phyloP scores from a whole-genome alignment of 2,888 invertebrate species.

The Anticlea derivata region DNA sequence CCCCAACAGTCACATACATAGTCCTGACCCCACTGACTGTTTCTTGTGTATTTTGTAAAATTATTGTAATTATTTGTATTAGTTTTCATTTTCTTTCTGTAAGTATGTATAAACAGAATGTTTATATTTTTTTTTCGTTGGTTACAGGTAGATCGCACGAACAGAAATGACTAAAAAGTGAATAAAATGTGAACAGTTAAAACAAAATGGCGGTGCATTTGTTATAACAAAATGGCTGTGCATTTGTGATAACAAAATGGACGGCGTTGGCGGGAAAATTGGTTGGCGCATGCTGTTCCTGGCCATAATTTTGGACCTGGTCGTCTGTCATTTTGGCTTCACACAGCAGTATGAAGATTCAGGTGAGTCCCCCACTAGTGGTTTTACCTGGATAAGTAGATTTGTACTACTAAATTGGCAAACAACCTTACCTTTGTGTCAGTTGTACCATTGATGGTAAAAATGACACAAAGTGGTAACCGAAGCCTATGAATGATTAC shows the following conservation, averaged over 20 bases:
- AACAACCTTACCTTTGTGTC: too few relatives aligned
- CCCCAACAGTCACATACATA: too few relatives aligned
- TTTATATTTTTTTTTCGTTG: constrained; percentile 3
- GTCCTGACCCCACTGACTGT: too few relatives aligned
- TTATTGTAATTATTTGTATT: too few relatives aligned
- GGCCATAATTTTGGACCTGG: constrained; percentile 53
- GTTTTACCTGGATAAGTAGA: too few relatives aligned
- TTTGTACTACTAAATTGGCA: too few relatives aligned
- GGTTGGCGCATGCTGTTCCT: constrained; percentile 56
- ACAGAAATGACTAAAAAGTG: constrained; percentile 30
- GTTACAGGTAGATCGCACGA: constrained; percentile 46
- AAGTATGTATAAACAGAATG: too few relatives aligned
- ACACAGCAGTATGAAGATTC: constrained; percentile 65
- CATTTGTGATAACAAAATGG: constrained; percentile 63
- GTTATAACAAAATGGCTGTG: constrained; percentile 66
- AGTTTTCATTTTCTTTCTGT: too few relatives aligned
- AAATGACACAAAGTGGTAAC: too few relatives aligned
- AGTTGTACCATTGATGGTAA: too few relatives aligned
- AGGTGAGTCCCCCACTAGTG: constrained; percentile 53
- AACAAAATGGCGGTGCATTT: constrained; percentile 51
- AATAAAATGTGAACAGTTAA: constrained; percentile 40
- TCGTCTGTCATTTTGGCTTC: constrained; percentile 56
- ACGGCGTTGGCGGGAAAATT: constrained; percentile 59
- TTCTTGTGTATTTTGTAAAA: too few relatives aligned
- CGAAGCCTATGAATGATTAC: too few relatives aligned